A percentile compares a stretch with the other conserved stretches of the same genome.
These are phyloP conservation scores for Mustelus asterias DNA, from an alignment of 2,113 vertebrate genomes.

Conservation along the genomic window DNA sequence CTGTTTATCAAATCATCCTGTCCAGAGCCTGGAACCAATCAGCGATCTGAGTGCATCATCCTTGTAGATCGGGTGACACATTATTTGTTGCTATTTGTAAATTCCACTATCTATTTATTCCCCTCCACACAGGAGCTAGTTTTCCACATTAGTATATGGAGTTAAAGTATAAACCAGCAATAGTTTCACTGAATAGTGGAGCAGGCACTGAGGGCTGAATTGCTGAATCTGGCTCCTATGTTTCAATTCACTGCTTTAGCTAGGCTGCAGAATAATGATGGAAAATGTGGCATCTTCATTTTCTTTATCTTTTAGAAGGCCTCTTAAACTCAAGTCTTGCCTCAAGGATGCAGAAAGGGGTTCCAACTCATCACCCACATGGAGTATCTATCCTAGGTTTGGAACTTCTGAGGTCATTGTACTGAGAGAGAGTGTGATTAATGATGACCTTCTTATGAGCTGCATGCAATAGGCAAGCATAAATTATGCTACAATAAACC, in stretches of 20 bases:
- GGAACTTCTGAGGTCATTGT: neutral
- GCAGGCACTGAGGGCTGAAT: neutral
- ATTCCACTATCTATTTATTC: neutral
- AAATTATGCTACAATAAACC: too few relatives aligned
- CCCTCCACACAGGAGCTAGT: too few relatives aligned
- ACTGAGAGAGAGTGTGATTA: neutral
- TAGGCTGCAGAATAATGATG: neutral
- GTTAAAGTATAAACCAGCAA: neutral
- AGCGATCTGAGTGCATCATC: neutral
- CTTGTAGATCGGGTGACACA: neutral
- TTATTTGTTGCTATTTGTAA: neutral
- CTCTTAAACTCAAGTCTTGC: neutral
- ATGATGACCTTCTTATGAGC: neutral
- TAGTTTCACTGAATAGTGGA: neutral
- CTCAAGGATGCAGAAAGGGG: neutral
- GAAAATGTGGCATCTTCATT: neutral
- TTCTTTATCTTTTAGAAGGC: neutral
- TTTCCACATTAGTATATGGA: neutral
- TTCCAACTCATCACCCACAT: neutral
- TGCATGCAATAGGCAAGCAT: neutral
- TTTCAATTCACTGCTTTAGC: neutral
- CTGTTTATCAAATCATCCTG: neutral
- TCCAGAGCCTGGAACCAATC: neutral
- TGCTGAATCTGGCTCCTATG: neutral
- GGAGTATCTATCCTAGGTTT: too few relatives aligned